These are phyloP conservation scores for Drosophila quinaria DNA, from an alignment of 2,888 invertebrate genomes.

Conservation along the genomic window DNA sequence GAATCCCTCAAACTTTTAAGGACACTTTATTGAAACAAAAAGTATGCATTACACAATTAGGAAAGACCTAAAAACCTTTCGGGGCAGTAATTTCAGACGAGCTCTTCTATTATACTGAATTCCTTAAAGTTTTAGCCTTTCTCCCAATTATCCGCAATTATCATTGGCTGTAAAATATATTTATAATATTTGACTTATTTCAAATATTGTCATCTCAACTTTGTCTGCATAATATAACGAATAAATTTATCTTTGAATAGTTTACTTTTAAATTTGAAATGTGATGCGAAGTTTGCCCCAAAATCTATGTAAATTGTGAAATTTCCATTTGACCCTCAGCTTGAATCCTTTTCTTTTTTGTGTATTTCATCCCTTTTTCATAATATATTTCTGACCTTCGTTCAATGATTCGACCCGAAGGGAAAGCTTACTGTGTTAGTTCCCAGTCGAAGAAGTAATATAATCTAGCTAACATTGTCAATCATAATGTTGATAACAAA, in stretches of 20 bases:
- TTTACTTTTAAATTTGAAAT: constrained; percentile 7
- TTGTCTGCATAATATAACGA: not conserved
- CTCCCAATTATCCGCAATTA: no score
- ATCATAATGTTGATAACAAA: constrained; percentile 61
- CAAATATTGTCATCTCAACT: not conserved
- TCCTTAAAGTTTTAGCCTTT: not conserved
- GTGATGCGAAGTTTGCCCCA: constrained; percentile 8
- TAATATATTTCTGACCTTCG: not conserved
- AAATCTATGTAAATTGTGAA: constrained; percentile 19
- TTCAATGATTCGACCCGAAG: constrained; percentile 36
- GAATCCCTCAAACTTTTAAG: constrained; percentile 15
- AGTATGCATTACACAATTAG: constrained; percentile 54
- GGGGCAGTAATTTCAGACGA: not conserved
- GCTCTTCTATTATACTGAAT: not conserved
- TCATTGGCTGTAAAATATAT: not conserved
- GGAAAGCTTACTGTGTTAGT: constrained; percentile 43
- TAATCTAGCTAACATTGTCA: constrained; percentile 68
- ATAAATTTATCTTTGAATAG: constrained; percentile 1
- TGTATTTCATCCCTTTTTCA: constrained; percentile 8
- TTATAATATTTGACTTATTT: not conserved
- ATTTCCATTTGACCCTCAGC: constrained; percentile 6
- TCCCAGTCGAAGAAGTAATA: constrained; percentile 28
- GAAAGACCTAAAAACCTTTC: not conserved
- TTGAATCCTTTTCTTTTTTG: constrained; percentile 25
- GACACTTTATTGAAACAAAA: constrained; percentile 31